Conservation (phyloP, 2,797 vertebrate species). For the Ciconia nigra region DNA sequence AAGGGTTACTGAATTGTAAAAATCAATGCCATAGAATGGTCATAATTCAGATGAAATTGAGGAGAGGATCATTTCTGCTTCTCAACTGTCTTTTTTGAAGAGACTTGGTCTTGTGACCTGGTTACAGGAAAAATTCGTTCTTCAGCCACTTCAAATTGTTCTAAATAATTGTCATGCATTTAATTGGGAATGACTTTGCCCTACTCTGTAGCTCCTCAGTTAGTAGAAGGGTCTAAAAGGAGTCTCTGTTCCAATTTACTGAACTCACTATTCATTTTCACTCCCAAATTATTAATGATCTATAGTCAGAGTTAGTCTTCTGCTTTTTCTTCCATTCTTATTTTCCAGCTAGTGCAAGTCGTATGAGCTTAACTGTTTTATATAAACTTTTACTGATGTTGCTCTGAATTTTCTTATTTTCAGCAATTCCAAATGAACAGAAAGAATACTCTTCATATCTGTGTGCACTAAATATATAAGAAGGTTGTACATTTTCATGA, state of each 20-base stretch:
- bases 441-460: background rate
- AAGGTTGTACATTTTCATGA: background rate
- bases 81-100: background rate
- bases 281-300: background rate
- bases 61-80: background rate
- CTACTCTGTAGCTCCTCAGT: background rate
- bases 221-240: background rate
- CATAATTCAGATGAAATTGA: background rate
- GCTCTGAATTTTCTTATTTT: background rate
- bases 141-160: background rate
- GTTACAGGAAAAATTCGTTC: background rate
- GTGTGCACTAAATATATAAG: background rate
- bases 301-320: background rate
- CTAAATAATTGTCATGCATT: background rate
- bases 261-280: background rate
- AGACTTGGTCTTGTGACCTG: background rate
- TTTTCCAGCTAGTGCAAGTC: background rate
- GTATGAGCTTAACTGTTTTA: background rate
- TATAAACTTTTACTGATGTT: background rate
- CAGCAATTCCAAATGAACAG: background rate
- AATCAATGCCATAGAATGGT: background rate
- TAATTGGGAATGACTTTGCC: background rate
- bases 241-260: background rate
- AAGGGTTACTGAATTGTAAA: background rate
- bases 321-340: background rate